Evolutionary conservation across 2,797 vertebrate species (phyloP).

Genomic region (Taenioides sp.): DNA sequence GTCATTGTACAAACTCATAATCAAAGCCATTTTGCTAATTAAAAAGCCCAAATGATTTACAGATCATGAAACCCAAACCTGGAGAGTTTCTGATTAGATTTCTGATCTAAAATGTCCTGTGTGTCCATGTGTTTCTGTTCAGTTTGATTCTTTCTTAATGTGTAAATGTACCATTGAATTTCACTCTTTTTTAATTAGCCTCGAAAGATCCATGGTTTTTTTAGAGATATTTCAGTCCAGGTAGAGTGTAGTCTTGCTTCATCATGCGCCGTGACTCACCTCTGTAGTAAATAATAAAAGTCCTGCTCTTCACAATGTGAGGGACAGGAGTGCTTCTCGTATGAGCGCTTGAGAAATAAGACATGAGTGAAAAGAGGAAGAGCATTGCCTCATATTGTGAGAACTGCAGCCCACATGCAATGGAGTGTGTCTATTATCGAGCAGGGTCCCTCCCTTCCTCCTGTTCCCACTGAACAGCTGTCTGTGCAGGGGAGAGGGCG

Average conservation of each 20-base stretch:
- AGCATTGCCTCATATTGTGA: constrained; percentile 31
- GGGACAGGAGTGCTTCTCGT: constrained; percentile 6
- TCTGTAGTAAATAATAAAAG: constrained; percentile 6
- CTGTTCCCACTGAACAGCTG: constrained; percentile 51
- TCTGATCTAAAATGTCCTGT: not conserved
- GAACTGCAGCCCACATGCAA: constrained; percentile 31
- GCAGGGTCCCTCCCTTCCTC: constrained; percentile 50
- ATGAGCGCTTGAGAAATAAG: constrained; percentile 25
- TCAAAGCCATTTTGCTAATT: no score
- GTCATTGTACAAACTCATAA: no score
- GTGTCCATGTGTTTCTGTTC: not conserved
- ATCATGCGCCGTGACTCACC: not conserved
- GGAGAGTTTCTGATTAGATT: not conserved
- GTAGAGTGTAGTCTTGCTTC: constrained; percentile 8
- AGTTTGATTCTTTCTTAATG: not conserved
- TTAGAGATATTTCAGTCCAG: not conserved
- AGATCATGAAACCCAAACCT: not conserved
- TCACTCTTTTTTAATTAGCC: not conserved
- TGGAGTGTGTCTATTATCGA: constrained; percentile 32
- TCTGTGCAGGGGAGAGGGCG: constrained; percentile 28
- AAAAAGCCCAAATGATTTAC: not conserved
- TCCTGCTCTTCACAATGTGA: not conserved
- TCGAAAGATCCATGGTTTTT: not conserved
- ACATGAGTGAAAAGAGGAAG: constrained; percentile 54
- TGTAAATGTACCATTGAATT: not conserved